Base-by-base conservation (phyloP, 2,797 vertebrate species). In the Echiichthys vipera region DNA sequence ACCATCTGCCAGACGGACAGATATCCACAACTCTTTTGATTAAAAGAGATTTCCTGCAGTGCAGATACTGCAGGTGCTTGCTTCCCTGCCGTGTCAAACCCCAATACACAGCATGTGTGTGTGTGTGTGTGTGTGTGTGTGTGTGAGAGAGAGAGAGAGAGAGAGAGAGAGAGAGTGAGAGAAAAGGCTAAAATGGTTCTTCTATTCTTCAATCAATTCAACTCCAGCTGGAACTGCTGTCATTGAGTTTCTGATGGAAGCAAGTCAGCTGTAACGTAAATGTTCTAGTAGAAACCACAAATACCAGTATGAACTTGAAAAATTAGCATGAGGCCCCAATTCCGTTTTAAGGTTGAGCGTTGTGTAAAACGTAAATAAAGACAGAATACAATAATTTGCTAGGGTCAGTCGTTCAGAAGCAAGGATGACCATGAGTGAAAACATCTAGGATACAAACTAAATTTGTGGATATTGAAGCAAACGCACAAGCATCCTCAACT, bases 241-340 rank as follows among this genome's bases (percentile, higher is more conserved):
- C 47, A 39, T 63, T 58, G 64, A 25, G 50, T 47, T 64, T 51
- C 59, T 74, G 59, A 77, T 69, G 47, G 70, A 65, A 63, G 73
- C 32, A 32, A 68, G 67, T 61, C 79, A 82, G 76, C 64, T 77
- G 72, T n/a, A n/a, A n/a, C n/a, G n/a, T n/a, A n/a, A n/a, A n/a
- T n/a, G n/a, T n/a, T n/a, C n/a, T n/a, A n/a, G n/a, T n/a, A n/a
- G n/a, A n/a, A n/a, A n/a, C n/a, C n/a, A n/a, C n/a, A n/a, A n/a
- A n/a, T n/a, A n/a, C n/a, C n/a, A n/a, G n/a, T n/a, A n/a, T n/a
- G n/a, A n/a, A n/a, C n/a, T n/a, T n/a, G n/a, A n/a, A n/a, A n/a
- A n/a, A n/a, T n/a, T n/a, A n/a, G n/a, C n/a, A n/a, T n/a, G n/a
- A n/a, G n/a, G n/a, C n/a, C n/a, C n/a, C n/a, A n/a, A n/a, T n/a